These are phyloP conservation scores for Callionymus lyra DNA, from an alignment of 2,113 vertebrate species.

Conservation along the genomic window DNA sequence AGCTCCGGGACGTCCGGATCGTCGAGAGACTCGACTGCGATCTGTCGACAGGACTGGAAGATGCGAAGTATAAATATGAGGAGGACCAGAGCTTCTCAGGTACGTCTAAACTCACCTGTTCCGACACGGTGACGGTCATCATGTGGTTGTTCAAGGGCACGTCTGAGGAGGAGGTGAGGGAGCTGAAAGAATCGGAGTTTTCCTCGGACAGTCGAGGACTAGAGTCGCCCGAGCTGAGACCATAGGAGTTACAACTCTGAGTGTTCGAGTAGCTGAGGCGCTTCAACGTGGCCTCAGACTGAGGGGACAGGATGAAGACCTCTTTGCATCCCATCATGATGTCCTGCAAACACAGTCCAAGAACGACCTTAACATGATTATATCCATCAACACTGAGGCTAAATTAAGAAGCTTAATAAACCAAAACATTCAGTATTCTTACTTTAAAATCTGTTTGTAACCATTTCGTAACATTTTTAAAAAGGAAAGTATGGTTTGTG, in stretches of 20 bases:
- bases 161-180: constrained; percentile 35
- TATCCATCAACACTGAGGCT: neutral
- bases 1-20: constrained; percentile 15
- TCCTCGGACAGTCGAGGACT: constrained; percentile 38
- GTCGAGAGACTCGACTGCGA: constrained; percentile 11
- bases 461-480: neutral
- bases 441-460: neutral
- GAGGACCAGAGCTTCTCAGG: too few species aligned
- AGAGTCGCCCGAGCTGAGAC: constrained; percentile 24
- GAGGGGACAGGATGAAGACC: constrained; percentile 38
- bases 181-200: constrained; percentile 22
- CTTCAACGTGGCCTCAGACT: constrained; percentile 48
- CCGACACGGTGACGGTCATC: neutral
- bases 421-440: neutral
- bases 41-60: constrained; percentile 7
- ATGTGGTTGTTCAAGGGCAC: neutral
- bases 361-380: neutral
- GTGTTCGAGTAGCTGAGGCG: constrained; percentile 24
- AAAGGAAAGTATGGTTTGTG: neutral
- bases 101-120: constrained; percentile 20
- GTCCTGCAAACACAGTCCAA: constrained; percentile 34
- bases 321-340: constrained; percentile 55
- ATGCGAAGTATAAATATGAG: neutral
- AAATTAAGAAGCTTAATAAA: neutral
- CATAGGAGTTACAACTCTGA: constrained; percentile 27